Conservation (phyloP, 2,888 invertebrate genomes). For the Eupithecia inturbata region DNA sequence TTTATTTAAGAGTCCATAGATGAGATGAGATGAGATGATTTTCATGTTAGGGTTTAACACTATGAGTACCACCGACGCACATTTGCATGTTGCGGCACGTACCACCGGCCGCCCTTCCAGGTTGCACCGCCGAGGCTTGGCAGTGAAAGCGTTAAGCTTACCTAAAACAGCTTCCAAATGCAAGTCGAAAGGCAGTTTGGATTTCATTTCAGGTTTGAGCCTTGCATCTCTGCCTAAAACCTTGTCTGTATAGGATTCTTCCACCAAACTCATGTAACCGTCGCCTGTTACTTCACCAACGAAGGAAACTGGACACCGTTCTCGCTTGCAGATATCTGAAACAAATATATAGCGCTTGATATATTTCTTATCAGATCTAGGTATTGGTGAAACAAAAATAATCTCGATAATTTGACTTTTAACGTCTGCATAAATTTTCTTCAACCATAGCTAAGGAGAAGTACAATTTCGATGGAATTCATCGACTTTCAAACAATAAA, state of each 20-base stretch:
- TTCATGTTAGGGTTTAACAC: neutral
- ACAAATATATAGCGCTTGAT: slow-evolving; percentile 22
- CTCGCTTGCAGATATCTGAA: slow-evolving; percentile 90
- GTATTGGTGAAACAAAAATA: no score
- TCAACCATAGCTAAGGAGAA: no score
- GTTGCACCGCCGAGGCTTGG: neutral
- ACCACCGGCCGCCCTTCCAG: no score
- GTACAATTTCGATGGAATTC: no score
- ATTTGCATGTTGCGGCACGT: neutral
- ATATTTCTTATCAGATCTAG: no score
- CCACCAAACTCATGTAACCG: slow-evolving; percentile 89
- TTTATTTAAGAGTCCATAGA: neutral
- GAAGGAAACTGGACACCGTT: slow-evolving; percentile 96
- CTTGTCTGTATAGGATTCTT: slow-evolving; percentile 80
- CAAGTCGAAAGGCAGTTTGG: slow-evolving; percentile 91
- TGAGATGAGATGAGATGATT: neutral
- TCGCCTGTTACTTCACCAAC: slow-evolving; percentile 96
- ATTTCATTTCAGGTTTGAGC: slow-evolving; percentile 64
- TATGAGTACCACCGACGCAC: neutral
- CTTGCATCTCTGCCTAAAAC: slow-evolving; percentile 69
- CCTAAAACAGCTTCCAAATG: slow-evolving; percentile 95
- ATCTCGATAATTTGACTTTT: no score
- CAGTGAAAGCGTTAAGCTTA: slow-evolving; percentile 47
- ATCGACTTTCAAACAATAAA: no score
- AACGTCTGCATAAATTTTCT: neutral